Evolutionary conservation across 1,140 invertebrate species (phyloP), one percentile per base, ranked within the genome.

Genomic region (Drosophila pectinifera): DNA sequence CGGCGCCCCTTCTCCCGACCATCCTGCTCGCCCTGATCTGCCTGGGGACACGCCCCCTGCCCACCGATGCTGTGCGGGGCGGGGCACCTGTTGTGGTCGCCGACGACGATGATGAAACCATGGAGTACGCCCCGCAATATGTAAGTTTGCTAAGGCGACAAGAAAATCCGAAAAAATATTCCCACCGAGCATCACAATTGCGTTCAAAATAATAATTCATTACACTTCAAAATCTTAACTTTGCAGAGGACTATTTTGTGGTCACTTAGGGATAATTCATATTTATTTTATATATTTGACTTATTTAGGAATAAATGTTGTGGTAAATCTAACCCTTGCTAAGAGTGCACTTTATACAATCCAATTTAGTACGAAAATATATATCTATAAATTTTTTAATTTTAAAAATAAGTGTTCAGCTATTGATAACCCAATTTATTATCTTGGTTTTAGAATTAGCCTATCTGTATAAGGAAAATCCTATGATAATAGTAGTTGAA

Each of bases 91-190:
- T 90, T 14, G 79, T 73, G 58, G 76, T 86, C 5, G 73, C 64
- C 39, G 82, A 86, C n/a, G 78, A 79, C 10, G 82, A 90, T 80
- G 82, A 80, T 36, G 86, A 73, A 88, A 90, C 74, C 67, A 90
- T 90, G 73, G 82, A 91, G 72, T 91, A 91, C 73, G 88, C 86
- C 31, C 86, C 86, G 53, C 65, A 90, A 86, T 90, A 68, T 68
- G 86, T 90, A 90, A 90, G 86, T 90, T 53, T 39, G 31, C 20
- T 1, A 20, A 10, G 22, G 3, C 2, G 16, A n/a, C 46, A 20
- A 28, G 11, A 31, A 53, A 64, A 39, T 7, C 10, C 6, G 5
- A 4, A 14, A 26, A 64, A 48, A 18, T 36, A 16, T 10, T 22
- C 20, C 42, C 41, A 36, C 11, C 28, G 41, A 39, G 56, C 28